Percentiles rank a stretch among this genome's conserved stretches.
Evolutionary conservation across 1,140 invertebrate species (phyloP).

Genomic region (Scaptomyza hsui): DNA sequence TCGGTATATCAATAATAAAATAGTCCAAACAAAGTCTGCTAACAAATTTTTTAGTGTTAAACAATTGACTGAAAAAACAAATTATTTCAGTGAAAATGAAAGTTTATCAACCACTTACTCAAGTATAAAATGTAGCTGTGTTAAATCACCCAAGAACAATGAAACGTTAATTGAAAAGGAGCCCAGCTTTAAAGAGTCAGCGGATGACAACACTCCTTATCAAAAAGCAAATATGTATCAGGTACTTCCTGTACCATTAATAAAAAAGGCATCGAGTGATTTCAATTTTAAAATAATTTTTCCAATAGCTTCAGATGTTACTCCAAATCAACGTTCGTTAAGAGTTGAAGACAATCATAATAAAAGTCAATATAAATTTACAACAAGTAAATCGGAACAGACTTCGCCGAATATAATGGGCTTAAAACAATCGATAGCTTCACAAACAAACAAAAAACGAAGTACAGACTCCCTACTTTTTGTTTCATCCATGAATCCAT

Average conservation of each 20-base stretch:
- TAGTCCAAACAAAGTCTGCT: slow-evolving; percentile 30
- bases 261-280: slow-evolving; percentile 25
- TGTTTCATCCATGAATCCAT: slow-evolving; percentile 73
- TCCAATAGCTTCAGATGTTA: slow-evolving; percentile 43
- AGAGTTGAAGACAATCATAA: slow-evolving; percentile 57
- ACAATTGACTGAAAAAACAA: slow-evolving; percentile 37
- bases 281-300: slow-evolving; percentile 27
- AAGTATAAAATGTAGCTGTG: slow-evolving; percentile 41
- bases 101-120: slow-evolving; percentile 36
- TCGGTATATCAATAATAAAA: slow-evolving; percentile 72
- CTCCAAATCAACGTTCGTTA: slow-evolving; percentile 16
- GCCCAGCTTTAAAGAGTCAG: slow-evolving; percentile 5
- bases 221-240: slow-evolving; percentile 18
- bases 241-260: slow-evolving; percentile 2
- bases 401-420: slow-evolving; percentile 80
- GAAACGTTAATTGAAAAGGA: slow-evolving; percentile 10
- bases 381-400: slow-evolving; percentile 74
- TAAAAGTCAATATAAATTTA: slow-evolving; percentile 41
- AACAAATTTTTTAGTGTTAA: slow-evolving; percentile 34
- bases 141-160: slow-evolving; percentile 22
- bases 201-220: slow-evolving; percentile 6
- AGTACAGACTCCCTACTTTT: slow-evolving; percentile 75
- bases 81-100: slow-evolving; percentile 38
- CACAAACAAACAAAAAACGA: slow-evolving; percentile 66
- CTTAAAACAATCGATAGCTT: slow-evolving; percentile 53